Conservation (phyloP, 2,888 invertebrate species). For the Oligia strigilis region DNA sequence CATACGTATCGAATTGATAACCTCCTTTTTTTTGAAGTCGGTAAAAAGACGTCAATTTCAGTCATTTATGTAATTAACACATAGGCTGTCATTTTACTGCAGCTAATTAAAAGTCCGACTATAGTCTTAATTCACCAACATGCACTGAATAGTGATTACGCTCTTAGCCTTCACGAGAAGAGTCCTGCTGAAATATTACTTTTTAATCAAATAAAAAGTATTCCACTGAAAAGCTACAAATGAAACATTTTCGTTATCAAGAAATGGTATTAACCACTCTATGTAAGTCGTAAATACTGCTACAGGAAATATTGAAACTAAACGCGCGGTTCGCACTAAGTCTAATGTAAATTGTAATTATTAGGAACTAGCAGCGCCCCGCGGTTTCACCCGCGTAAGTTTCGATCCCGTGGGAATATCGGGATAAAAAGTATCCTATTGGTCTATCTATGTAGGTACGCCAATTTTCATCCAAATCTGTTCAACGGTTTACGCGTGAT, state of each 20-base stretch:
- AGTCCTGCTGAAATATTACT: neutral
- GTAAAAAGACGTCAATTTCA: too few species aligned
- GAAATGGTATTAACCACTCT: constrained; percentile 42
- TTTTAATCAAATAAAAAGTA: neutral
- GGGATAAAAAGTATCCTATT: too few species aligned
- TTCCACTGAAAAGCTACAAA: neutral
- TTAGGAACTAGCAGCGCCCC: neutral
- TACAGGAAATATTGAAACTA: constrained; percentile 52
- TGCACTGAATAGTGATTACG: neutral
- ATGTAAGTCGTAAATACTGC: constrained; percentile 13
- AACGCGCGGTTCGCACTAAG: constrained; percentile 40
- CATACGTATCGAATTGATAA: too few species aligned
- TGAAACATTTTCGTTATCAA: neutral
- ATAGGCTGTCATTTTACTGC: too few species aligned
- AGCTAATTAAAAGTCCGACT: too few species aligned
- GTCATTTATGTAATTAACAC: too few species aligned
- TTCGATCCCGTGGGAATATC: too few species aligned
- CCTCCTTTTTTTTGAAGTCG: too few species aligned
- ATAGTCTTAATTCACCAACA: neutral
- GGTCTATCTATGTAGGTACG: too few species aligned
- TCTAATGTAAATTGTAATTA: constrained; percentile 24
- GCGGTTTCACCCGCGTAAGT: too few species aligned
- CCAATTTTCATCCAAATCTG: too few species aligned
- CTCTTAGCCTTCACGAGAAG: neutral
- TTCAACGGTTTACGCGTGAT: too few species aligned